Conservation (phyloP, 2,888 invertebrate genomes). For the Heliconius cydno region DNA sequence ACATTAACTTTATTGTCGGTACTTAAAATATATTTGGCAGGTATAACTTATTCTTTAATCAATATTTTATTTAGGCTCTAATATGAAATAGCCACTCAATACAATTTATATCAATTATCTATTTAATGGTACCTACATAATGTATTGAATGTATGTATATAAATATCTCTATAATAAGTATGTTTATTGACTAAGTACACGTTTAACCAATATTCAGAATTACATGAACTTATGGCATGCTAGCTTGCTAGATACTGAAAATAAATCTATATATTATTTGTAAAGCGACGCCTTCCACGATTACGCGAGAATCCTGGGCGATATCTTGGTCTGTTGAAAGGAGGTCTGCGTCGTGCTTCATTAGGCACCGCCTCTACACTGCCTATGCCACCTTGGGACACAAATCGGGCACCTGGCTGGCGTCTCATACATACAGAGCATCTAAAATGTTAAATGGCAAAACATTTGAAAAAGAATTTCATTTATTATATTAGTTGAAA, state of each 20-base stretch:
- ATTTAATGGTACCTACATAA: background rate
- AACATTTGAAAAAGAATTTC: background rate
- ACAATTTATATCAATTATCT: background rate
- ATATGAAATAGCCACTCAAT: background rate
- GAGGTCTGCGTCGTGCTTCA: constrained; percentile 56
- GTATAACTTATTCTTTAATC: background rate
- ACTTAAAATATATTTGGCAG: constrained; percentile 5
- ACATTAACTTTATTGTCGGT: background rate
- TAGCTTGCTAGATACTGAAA: constrained; percentile 14
- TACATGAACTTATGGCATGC: constrained; percentile 3
- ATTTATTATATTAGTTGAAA: background rate
- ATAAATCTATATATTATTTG: constrained; percentile 1
- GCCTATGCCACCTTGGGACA: constrained; percentile 50
- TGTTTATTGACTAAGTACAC: constrained; percentile 26
- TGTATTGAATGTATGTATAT: background rate
- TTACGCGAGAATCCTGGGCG: constrained; percentile 39
- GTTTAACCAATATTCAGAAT: constrained; percentile 9
- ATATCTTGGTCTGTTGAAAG: constrained; percentile 40
- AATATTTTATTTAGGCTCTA: background rate
- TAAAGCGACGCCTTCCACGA: constrained; percentile 13
- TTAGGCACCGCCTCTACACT: constrained; percentile 66
- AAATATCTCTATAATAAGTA: constrained; percentile 22
- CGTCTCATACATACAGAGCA: constrained; percentile 75
- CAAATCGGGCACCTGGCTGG: constrained; percentile 56
- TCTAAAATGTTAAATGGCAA: constrained; percentile 51